phyloP scores from a whole-genome alignment of 2,888 invertebrate species.

The Cremastinae sp. region DNA sequence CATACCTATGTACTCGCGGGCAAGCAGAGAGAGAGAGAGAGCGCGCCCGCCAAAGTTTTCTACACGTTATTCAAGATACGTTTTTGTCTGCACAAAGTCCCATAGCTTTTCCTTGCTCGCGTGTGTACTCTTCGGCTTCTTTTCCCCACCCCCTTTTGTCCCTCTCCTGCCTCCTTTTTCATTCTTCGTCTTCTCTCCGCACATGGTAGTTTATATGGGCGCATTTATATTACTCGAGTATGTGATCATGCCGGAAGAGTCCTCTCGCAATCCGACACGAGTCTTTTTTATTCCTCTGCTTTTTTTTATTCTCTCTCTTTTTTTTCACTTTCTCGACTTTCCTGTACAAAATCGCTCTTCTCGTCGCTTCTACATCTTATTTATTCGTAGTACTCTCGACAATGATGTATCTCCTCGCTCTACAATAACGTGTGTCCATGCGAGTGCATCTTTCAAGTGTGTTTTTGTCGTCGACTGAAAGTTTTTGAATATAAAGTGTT shows the following conservation, averaged over 20 bases:
- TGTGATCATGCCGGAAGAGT: slow-evolving; percentile 1
- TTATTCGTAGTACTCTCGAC: neutral
- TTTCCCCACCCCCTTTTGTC: slow-evolving; percentile 15
- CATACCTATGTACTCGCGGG: slow-evolving; percentile 64
- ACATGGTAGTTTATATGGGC: neutral
- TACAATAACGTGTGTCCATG: neutral
- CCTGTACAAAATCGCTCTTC: slow-evolving; percentile 2
- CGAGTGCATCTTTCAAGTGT: neutral
- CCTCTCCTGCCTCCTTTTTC: neutral
- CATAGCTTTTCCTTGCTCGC: slow-evolving; percentile 13
- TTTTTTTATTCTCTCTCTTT: slow-evolving; percentile 5
- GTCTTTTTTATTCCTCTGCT: neutral
- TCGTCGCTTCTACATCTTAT: too few relatives aligned
- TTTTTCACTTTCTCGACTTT: slow-evolving; percentile 4
- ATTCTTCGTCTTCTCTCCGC: neutral
- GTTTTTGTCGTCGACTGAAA: neutral
- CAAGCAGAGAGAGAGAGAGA: too few relatives aligned
- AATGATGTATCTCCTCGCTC: neutral
- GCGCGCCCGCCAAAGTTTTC: slow-evolving; percentile 67
- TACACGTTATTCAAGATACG: slow-evolving; percentile 26
- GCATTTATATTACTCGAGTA: slow-evolving; percentile 3
- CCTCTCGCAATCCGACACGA: slow-evolving; percentile 10
- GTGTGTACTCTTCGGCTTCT: slow-evolving; percentile 1
- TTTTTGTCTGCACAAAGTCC: slow-evolving; percentile 8
- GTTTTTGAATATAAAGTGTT: neutral